Base-by-base conservation (phyloP, 1,140 invertebrate species). In the Metaphire vulgaris region DNA sequence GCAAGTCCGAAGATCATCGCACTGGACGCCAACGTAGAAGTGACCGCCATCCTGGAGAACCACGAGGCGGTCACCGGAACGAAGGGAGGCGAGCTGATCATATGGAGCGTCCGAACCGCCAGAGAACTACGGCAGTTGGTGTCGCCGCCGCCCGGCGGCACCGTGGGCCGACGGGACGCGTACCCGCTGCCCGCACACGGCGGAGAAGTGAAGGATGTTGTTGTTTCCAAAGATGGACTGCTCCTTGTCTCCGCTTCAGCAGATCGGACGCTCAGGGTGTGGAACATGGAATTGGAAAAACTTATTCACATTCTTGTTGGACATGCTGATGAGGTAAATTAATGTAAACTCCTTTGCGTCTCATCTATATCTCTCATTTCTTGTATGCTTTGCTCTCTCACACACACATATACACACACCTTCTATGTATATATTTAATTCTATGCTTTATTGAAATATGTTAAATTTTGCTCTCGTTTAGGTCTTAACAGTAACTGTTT, bases 1-100 rank as follows among this genome's bases (percentile, higher is more conserved):
- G 79, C 79, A 16, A 83, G 86, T 69, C 82, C 83, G 1, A 81
- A 77, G 74, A 80, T 85, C 65, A 77, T 85, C 12, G 81, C 81
- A 67, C 76, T 86, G 33, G 82, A 86, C 73, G 85, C 85, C 6
- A 81, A 82, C 31, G 81, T 83, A 32, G 83, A 85, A 64, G 82
- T 81, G 71, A 86, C 85, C 0, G 84, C 82, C 21, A 80, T 86
- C 1, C 79, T 86, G 28, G 82, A 82, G 31, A 80, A 80, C 72
- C 81, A 85, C 67, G 86, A 87, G 69, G 86, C 85, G 0, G 81
- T 86, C n/a, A 87, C 86, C 28, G 86, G 86, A 29, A 79, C 79
- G 0, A 76, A 72, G 64, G 85, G 85, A 75, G 86, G 86, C 32
- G 84, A 86, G 67, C 80, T 87, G 0, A 80, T 83, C 26, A 80